phyloP scores from a whole-genome alignment of 1,140 invertebrate species.

The Neuroterus valhalla region DNA sequence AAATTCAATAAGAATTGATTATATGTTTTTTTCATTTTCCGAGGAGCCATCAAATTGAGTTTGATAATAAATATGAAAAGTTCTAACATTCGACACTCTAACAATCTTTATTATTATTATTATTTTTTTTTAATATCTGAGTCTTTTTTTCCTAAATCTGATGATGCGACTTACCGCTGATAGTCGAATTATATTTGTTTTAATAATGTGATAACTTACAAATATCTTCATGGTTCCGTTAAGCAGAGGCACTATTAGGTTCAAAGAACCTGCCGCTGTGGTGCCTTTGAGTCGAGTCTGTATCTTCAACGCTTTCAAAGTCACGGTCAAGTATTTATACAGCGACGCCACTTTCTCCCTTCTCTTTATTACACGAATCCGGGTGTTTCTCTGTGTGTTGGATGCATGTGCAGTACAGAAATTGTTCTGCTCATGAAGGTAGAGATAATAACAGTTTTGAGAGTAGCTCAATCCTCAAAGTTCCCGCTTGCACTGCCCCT shows the following conservation, averaged over 20 bases:
- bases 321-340: slow-evolving; percentile 74
- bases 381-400: slow-evolving; percentile 36
- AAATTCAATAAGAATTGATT: no score
- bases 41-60: no score
- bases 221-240: slow-evolving; percentile 60
- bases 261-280: slow-evolving; percentile 35
- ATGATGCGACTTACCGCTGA: no score
- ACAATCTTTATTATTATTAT: no score
- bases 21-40: no score
- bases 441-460: slow-evolving; percentile 30
- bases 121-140: no score
- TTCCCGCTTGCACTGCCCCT: neutral
- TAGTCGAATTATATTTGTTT: neutral
- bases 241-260: slow-evolving; percentile 28
- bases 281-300: slow-evolving; percentile 46
- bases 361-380: slow-evolving; percentile 59
- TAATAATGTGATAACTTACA: slow-evolving; percentile 55
- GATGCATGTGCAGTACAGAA: slow-evolving; percentile 32
- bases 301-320: slow-evolving; percentile 69
- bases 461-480: slow-evolving; percentile 1
- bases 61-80: no score
- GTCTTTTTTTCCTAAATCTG: no score
- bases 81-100: no score
- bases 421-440: slow-evolving; percentile 41
- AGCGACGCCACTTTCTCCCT: slow-evolving; percentile 72